These are phyloP conservation scores for Anthrax anthrax DNA, from an alignment of 2,888 invertebrate genomes.

Conservation along the genomic window DNA sequence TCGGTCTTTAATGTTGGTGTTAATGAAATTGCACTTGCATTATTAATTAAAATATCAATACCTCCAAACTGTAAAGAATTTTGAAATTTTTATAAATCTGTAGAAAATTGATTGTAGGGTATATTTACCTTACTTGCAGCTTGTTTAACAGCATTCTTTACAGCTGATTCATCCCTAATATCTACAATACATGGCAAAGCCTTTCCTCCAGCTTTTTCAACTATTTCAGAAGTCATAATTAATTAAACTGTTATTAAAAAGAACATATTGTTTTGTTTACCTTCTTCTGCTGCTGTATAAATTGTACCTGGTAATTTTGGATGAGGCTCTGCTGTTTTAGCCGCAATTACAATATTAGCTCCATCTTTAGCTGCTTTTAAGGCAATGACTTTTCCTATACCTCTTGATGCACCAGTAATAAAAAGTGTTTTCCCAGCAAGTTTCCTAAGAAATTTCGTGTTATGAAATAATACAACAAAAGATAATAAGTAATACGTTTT, in stretches of 20 bases:
- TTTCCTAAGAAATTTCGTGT: constrained; percentile 20
- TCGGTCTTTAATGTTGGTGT: constrained; percentile 70
- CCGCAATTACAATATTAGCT: constrained; percentile 74
- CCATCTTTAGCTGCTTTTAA: constrained; percentile 80
- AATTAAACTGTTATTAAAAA: too few species aligned
- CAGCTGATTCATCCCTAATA: constrained; percentile 60
- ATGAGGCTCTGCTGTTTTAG: constrained; percentile 74
- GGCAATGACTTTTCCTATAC: constrained; percentile 89
- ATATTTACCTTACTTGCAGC: constrained; percentile 41
- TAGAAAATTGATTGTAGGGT: not conserved
- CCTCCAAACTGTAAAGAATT: constrained; percentile 60
- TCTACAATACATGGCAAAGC: constrained; percentile 71
- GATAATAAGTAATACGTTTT: too few species aligned
- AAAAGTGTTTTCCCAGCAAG: constrained; percentile 80
- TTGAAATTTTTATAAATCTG: too few species aligned
- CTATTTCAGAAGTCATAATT: constrained; percentile 29
- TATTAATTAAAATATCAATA: constrained; percentile 89
- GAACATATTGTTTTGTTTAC: not conserved
- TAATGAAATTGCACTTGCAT: constrained; percentile 87
- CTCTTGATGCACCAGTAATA: constrained; percentile 91
- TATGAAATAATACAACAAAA: too few species aligned
- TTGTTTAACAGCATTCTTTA: constrained; percentile 47
- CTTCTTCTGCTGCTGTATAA: constrained; percentile 58
- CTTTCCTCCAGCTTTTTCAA: constrained; percentile 67
- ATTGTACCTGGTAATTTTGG: constrained; percentile 54